Evolutionary conservation across 2,888 invertebrate genomes (phyloP).

Genomic region (Melieria omissa): DNA sequence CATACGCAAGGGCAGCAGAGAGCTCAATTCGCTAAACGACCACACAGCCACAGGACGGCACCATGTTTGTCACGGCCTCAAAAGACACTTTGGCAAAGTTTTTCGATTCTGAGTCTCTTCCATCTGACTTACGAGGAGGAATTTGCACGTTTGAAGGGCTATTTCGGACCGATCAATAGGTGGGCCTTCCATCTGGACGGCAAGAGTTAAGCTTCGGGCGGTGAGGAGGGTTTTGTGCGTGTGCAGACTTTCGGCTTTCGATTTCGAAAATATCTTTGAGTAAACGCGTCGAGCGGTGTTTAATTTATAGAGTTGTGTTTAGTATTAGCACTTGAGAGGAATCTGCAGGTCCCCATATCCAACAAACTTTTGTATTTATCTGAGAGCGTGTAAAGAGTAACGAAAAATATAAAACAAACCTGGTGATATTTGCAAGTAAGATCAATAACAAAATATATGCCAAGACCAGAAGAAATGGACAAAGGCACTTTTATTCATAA

Average conservation of each 20-base stretch:
- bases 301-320: not conserved
- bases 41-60: slow-evolving; percentile 87
- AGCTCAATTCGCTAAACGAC: slow-evolving; percentile 80
- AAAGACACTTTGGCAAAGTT: slow-evolving; percentile 96
- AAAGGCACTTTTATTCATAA: too few relatives aligned
- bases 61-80: slow-evolving; percentile 69
- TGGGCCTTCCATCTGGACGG: slow-evolving; percentile 98
- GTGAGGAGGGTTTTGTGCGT: slow-evolving; percentile 98
- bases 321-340: slow-evolving; percentile 5
- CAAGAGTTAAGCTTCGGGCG: slow-evolving; percentile 94
- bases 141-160: slow-evolving; percentile 96
- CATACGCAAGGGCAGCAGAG: slow-evolving; percentile 85
- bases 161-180: slow-evolving; percentile 99
- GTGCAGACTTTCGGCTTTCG: slow-evolving; percentile 96
- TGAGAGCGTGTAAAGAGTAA: too few relatives aligned
- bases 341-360: too few relatives aligned
- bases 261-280: slow-evolving; percentile 77
- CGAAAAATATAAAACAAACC: too few relatives aligned
- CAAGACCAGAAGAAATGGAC: too few relatives aligned
- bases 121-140: slow-evolving; percentile 97
- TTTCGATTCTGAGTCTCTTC: slow-evolving; percentile 93
- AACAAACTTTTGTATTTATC: too few relatives aligned
- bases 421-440: too few relatives aligned
- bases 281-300: slow-evolving; percentile 40
- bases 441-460: too few relatives aligned